phyloP scores from a whole-genome alignment of 2,797 vertebrate species.

The Pipistrellus pygmaeus region DNA sequence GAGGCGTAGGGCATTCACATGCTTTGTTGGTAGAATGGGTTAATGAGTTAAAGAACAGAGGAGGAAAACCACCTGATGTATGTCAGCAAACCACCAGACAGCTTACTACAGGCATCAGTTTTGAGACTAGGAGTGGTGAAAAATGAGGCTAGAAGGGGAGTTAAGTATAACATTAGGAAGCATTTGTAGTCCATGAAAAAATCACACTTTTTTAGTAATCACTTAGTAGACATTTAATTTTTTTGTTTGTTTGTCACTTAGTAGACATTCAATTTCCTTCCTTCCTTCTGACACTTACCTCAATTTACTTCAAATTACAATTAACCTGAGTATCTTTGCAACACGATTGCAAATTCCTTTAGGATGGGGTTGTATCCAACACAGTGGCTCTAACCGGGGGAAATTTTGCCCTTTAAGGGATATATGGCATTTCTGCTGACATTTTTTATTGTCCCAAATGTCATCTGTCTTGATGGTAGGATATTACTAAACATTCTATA shows the following conservation, averaged over 20 bases:
- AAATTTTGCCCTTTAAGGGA: not conserved
- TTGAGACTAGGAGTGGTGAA: not conserved
- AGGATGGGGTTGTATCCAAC: constrained; percentile 3
- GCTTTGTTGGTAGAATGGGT: not conserved
- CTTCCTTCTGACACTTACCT: not conserved
- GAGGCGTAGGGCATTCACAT: rapidly evolving
- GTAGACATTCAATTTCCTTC: not conserved
- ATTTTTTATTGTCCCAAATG: not conserved
- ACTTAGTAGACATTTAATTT: not conserved
- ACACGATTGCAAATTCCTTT: constrained; percentile 2
- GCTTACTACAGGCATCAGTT: not conserved
- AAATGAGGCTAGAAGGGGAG: not conserved
- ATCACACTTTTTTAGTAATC: not conserved
- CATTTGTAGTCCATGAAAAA: not conserved
- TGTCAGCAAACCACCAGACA: not conserved
- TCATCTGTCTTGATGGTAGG: not conserved
- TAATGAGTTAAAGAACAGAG: not conserved
- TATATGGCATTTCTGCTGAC: not conserved
- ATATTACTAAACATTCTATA: not conserved
- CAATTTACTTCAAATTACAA: constrained; percentile 42
- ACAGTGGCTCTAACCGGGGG: not conserved
- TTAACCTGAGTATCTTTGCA: not conserved
- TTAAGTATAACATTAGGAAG: not conserved
- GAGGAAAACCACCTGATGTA: not conserved
- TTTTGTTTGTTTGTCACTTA: not conserved